A percentile compares a stretch with the other conserved stretches of the same genome.
phyloP scores from a whole-genome alignment of 2,888 invertebrate genomes.

The Plagiodera versicolora region DNA sequence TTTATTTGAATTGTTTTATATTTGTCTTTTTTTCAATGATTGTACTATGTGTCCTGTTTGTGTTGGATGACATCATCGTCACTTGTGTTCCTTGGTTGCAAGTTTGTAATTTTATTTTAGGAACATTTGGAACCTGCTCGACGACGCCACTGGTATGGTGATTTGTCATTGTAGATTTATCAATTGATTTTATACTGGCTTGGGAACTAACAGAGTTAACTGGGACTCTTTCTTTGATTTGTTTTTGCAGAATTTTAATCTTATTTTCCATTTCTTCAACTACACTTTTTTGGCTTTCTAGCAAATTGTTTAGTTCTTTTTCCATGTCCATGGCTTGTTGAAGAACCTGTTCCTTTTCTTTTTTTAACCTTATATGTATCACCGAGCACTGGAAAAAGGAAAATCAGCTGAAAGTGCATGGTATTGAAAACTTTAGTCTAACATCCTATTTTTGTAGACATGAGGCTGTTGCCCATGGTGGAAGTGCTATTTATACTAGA shows the following conservation, averaged over 20 bases:
- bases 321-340: slow-evolving; percentile 4
- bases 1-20: too few species aligned
- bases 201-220: slow-evolving; percentile 4
- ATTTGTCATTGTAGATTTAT: too few species aligned
- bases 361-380: background rate
- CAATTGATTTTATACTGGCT: background rate
- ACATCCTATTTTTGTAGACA: too few species aligned
- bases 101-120: too few species aligned
- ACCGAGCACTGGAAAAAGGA: background rate
- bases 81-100: background rate
- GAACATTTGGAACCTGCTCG: too few species aligned
- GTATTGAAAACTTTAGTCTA: too few species aligned
- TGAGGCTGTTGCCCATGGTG: background rate
- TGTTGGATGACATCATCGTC: slow-evolving; percentile 4
- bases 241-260: background rate
- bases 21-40: too few species aligned
- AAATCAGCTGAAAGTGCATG: background rate
- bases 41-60: background rate
- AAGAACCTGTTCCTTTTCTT: background rate
- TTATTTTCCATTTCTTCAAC: slow-evolving; percentile 8
- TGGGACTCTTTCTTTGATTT: slow-evolving; percentile 5
- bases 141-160: too few species aligned
- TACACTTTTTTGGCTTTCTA: too few species aligned
- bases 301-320: too few species aligned
- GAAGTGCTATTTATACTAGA: background rate